phyloP scores from a whole-genome alignment of 1,140 invertebrate species.

The Sitodiplosis mosellana region DNA sequence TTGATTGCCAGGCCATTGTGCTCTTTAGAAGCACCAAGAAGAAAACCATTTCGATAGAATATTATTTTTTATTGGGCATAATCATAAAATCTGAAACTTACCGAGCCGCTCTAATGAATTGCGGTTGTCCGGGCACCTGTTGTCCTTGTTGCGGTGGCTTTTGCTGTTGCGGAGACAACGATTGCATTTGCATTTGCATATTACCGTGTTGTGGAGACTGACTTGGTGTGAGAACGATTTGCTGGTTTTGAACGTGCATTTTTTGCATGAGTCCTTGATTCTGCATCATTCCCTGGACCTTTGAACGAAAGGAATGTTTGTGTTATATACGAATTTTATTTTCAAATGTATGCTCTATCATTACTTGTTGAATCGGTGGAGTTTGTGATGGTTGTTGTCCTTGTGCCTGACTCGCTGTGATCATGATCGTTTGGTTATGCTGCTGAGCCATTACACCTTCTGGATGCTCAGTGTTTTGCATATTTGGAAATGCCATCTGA shows the following conservation, averaged over 20 bases:
- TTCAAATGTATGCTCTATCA: neutral
- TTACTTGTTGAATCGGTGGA: neutral
- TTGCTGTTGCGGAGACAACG: conserved; percentile 15
- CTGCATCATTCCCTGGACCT: conserved; percentile 1
- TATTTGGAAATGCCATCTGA: too few relatives aligned
- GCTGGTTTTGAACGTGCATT: conserved; percentile 4
- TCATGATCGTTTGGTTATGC: too few relatives aligned
- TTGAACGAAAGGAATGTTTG: neutral
- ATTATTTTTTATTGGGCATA: conserved; percentile 6
- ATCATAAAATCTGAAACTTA: conserved; percentile 9
- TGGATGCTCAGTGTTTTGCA: too few relatives aligned
- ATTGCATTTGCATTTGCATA: too few relatives aligned
- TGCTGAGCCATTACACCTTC: too few relatives aligned
- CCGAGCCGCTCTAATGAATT: conserved; percentile 6
- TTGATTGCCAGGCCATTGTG: conserved; percentile 21
- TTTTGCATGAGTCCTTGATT: conserved; percentile 2
- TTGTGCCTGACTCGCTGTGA: too few relatives aligned
- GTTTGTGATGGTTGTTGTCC: neutral
- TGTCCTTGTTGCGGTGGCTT: conserved; percentile 16
- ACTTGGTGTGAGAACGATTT: conserved; percentile 6
- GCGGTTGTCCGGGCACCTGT: conserved; percentile 10
- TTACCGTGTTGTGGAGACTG: too few relatives aligned
- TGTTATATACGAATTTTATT: neutral
- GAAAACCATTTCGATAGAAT: neutral
- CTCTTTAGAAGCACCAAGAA: conserved; percentile 2